Evolutionary conservation across 2,888 invertebrate species (phyloP).

Genomic region (Teinopalpus imperialis): DNA sequence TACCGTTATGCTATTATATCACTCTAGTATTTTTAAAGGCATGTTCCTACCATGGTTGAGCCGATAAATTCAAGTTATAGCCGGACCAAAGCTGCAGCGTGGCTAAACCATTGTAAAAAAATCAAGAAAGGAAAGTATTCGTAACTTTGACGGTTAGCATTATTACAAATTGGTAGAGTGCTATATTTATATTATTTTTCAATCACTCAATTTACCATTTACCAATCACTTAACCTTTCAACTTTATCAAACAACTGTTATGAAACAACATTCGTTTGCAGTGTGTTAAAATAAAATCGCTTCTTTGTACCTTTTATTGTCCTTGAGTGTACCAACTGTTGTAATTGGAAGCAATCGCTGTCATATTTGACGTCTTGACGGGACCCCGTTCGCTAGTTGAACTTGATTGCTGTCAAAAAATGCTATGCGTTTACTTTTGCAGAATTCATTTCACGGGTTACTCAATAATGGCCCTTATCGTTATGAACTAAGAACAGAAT

Average conservation of each 20-base stretch:
- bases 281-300: constrained; percentile 10
- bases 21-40: no score
- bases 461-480: background rate
- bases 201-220: constrained; percentile 3
- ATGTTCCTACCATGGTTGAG: no score
- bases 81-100: no score
- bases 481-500: no score
- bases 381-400: constrained; percentile 2
- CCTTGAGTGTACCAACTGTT: constrained; percentile 12
- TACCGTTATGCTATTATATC: no score
- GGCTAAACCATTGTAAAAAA: no score
- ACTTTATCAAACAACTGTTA: constrained; percentile 9
- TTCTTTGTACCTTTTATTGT: constrained; percentile 7
- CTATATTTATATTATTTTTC: constrained; percentile 1
- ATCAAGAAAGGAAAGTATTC: no score
- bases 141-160: no score
- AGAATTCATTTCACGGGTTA: constrained; percentile 7
- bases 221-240: constrained; percentile 18
- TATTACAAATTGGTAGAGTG: constrained; percentile 8
- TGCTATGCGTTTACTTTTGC: constrained; percentile 1
- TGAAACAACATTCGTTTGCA: background rate
- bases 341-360: constrained; percentile 27
- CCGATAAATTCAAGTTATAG: no score
- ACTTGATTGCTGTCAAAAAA: constrained; percentile 16
- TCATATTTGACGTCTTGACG: constrained; percentile 23